Evolutionary conservation across 2,113 vertebrate species (phyloP), one percentile per base, ranked within the genome.

Genomic region (Tursiops truncatus): DNA sequence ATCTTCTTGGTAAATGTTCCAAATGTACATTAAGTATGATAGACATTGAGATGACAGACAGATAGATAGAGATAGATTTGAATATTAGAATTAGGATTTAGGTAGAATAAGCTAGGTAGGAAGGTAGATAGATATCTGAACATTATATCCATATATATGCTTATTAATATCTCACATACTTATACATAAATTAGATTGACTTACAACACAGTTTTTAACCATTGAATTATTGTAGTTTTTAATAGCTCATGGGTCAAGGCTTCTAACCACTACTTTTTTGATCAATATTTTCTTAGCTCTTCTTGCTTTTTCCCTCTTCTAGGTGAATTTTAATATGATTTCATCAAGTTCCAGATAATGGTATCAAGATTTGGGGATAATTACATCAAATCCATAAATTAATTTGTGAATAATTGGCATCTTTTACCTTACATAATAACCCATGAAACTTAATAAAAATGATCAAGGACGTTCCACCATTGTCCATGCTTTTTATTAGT

Each of bases 351-450:
- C 5, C 23, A 77, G 11, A 73, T 15, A 85, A 60, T 77, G 1
- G 8, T n/a, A 36, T 25, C 65, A 13, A 62, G 33, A 21, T 76
- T 85, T 84, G 1, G 38, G 25, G 31, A 87, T 28, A 93, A 82
- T 60, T 82, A 33, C 20, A 79, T 68, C 56, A 93, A 56, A 1
- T 8, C 31, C 14, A 58, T 50, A 76, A 36, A 89, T 63, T 80
- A 91, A 95, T 88, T 85, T 81, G 17, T 82, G 23, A 95, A 93
- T 33, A 92, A 84, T 7, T 80, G 74, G 47, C 5, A 93, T 71
- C 14, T 87, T 87, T 53, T 33, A 79, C 25, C 28, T 93, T 96
- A 41, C 14, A 28, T 28, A 41, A 7, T 60, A 76, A 85, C 53
- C 36, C 31, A 38, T 62, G 13, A 47, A 14, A 82, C 14, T 79